phyloP scores from a whole-genome alignment of 2,113 vertebrate species.

The Mustelus asterias region DNA sequence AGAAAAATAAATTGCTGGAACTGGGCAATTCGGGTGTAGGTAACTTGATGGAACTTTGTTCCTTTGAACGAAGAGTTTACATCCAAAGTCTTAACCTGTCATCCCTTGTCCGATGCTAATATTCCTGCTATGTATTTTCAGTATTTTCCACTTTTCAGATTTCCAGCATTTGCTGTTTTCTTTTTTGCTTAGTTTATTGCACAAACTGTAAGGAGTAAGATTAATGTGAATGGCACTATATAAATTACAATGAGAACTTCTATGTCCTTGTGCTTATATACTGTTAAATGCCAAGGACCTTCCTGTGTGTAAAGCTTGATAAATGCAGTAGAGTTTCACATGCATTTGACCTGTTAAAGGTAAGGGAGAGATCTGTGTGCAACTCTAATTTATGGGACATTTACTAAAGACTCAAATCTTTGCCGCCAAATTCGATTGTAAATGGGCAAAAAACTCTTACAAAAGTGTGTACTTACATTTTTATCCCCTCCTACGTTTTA shows the following conservation, averaged over 20 bases:
- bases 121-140: not conserved
- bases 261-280: not conserved
- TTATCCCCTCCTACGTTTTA: constrained; percentile 47
- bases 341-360: not conserved
- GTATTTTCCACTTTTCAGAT: not conserved
- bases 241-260: not conserved
- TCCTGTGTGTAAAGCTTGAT: not conserved
- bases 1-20: not conserved
- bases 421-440: not conserved
- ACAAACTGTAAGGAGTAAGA: not conserved
- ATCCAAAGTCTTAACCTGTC: not conserved
- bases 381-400: not conserved
- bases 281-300: not conserved
- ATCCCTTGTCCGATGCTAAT: not conserved
- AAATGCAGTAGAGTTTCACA: not conserved
- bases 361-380: not conserved
- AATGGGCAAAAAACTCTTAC: not conserved
- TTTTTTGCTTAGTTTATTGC: not conserved
- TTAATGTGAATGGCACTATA: not conserved
- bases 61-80: not conserved
- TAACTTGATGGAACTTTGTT: not conserved
- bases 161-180: not conserved
- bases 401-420: not conserved
- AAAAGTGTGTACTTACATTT: not conserved
- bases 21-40: not conserved